A percentile compares a stretch with the other conserved stretches of the same genome.
These are phyloP conservation scores for Peromyscus leucopus DNA, from an alignment of 2,113 vertebrate genomes.

Conservation along the genomic window DNA sequence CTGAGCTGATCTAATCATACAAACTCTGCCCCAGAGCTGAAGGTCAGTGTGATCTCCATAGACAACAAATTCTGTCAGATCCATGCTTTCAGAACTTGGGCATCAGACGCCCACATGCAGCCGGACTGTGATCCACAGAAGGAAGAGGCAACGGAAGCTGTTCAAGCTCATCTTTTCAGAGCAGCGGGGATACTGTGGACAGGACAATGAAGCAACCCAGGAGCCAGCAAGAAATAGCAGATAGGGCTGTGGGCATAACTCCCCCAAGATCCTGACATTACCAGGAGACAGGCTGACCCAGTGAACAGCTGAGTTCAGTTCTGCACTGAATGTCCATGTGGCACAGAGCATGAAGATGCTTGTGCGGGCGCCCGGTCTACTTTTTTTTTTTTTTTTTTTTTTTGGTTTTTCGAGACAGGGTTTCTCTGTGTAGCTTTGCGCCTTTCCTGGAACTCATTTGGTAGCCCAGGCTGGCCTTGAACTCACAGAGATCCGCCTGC, in stretches of 20 bases:
- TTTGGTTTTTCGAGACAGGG: no score
- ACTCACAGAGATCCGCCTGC: no score
- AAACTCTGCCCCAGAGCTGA: background rate
- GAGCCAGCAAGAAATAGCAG: background rate
- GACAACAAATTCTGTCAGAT: background rate
- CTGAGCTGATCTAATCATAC: background rate
- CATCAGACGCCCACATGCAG: background rate
- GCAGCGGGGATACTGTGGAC: no score
- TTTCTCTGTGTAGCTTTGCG: no score
- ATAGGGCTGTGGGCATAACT: background rate
- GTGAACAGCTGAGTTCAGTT: background rate
- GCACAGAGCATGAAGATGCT: no score
- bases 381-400: background rate
- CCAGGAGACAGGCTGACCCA: background rate
- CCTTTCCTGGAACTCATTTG: no score
- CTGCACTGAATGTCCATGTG: background rate
- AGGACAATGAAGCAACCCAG: background rate
- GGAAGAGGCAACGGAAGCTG: fast-evolving
- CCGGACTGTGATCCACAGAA: background rate
- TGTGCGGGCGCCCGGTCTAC: no score
- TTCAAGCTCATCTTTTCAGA: no score
- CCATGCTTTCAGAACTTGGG: background rate
- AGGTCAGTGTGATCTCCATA: background rate
- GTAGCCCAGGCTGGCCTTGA: no score
- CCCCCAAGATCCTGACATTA: no score